A percentile compares a stretch with the other conserved stretches of the same genome.
phyloP scores from a whole-genome alignment of 2,888 invertebrate species.

The Tryphoninae sp. region DNA sequence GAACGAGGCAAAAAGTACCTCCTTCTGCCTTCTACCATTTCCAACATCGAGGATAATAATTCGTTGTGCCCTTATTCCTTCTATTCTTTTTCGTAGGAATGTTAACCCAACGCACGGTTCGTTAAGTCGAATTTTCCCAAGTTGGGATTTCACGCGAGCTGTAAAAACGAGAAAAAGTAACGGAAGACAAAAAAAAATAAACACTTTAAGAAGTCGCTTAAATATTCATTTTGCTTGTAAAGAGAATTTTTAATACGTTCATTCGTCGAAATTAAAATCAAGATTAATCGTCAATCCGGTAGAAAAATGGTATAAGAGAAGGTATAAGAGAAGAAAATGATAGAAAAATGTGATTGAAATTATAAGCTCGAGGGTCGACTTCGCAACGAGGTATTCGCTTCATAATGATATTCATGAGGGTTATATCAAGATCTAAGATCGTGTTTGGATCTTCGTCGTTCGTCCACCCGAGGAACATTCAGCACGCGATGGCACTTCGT shows the following conservation, averaged over 20 bases:
- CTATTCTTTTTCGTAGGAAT: conserved; percentile 31
- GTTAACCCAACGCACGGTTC: conserved; percentile 48
- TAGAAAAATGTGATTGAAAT: not conserved
- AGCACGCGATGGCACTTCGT: conserved; percentile 3
- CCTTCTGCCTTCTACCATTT: not conserved
- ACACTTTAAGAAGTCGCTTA: not conserved
- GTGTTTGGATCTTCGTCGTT: not conserved
- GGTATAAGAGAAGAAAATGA: not conserved
- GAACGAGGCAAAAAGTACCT: conserved; percentile 19
- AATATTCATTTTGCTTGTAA: conserved; percentile 2
- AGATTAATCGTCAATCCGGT: not conserved
- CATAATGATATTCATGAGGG: conserved; percentile 21
- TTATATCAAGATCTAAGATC: conserved; percentile 18
- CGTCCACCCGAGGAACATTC: not conserved
- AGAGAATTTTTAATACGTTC: not conserved
- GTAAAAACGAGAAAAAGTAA: conserved; percentile 29
- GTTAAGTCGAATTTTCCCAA: conserved; percentile 32
- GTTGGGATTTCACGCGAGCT: not conserved
- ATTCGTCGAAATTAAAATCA: not conserved
- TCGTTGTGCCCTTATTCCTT: conserved; percentile 35
- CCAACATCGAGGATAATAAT: conserved; percentile 45
- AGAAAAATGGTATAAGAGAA: not conserved
- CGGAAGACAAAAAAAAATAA: conserved; percentile 13
- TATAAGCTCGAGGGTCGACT: not conserved
- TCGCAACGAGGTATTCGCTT: not conserved